Evolutionary conservation across 2,888 invertebrate genomes (phyloP).

Genomic region (Ditula angustiorana): DNA sequence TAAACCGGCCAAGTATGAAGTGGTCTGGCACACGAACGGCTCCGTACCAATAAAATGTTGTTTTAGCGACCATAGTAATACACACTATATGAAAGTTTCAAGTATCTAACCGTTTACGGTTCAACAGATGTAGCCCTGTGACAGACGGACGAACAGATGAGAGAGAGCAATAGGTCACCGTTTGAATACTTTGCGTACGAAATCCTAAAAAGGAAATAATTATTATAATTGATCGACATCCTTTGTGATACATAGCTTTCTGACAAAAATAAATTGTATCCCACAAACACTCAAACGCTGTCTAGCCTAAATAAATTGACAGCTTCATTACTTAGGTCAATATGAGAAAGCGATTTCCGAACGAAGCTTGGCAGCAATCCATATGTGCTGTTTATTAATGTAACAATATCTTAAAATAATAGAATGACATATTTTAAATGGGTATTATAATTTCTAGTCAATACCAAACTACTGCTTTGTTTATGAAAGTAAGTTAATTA

Average conservation of each 20-base stretch:
- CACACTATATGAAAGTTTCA: no score
- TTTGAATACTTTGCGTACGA: no score
- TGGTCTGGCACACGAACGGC: no score
- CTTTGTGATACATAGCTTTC: neutral
- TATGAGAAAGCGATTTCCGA: neutral
- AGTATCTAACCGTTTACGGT: no score
- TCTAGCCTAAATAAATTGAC: neutral
- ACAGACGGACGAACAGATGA: no score
- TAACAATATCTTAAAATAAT: neutral
- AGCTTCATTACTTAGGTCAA: conserved; percentile 7
- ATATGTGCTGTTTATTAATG: neutral
- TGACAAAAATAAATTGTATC: neutral
- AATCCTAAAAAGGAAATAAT: no score
- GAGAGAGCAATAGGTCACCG: no score
- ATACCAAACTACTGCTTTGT: neutral
- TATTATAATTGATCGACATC: no score
- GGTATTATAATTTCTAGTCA: neutral
- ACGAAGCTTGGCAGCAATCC: conserved; percentile 6
- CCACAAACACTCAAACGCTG: neutral
- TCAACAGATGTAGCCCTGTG: no score
- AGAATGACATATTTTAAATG: neutral
- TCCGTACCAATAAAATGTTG: no score
- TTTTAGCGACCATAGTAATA: no score
- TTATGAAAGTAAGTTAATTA: neutral
- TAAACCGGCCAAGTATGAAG: no score